Evolutionary conservation across 2,888 invertebrate species (phyloP).

Genomic region (Petrolisthes manimaculis): DNA sequence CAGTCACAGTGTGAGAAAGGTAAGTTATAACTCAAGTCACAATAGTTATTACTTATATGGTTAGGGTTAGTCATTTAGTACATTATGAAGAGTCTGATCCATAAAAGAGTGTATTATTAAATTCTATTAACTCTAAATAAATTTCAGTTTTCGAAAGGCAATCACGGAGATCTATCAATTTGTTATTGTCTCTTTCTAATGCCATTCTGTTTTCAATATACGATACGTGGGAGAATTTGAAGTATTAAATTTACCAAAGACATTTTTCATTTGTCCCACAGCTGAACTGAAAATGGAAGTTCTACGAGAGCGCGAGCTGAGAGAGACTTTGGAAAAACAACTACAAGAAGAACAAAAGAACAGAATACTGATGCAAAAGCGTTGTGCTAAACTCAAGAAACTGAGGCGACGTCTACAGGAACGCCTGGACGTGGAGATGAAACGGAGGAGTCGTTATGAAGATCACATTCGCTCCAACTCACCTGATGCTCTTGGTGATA

Average conservation of each 20-base stretch:
- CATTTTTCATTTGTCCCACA: conserved; percentile 73
- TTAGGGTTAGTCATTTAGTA: too few species aligned
- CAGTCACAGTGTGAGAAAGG: conserved; percentile 98
- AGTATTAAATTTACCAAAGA: too few species aligned
- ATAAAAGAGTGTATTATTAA: too few species aligned
- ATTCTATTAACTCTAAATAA: too few species aligned
- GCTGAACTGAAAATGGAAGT: conserved; percentile 98
- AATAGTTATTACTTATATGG: too few species aligned
- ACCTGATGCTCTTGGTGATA: conserved; percentile 61
- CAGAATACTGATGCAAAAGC: conserved; percentile 64
- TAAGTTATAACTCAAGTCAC: conserved; percentile 69
- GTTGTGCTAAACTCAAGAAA: conserved; percentile 64
- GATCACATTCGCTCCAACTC: conserved; percentile 59
- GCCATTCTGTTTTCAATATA: neutral
- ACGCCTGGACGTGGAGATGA: conserved; percentile 64
- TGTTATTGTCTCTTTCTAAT: neutral
- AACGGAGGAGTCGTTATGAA: conserved; percentile 60
- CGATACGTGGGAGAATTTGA: neutral
- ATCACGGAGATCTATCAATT: neutral
- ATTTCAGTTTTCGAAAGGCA: too few species aligned
- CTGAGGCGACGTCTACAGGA: conserved; percentile 64
- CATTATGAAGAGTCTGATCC: too few species aligned
- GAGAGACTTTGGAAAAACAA: conserved; percentile 94
- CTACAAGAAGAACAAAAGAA: conserved; percentile 71
- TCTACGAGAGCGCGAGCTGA: conserved; percentile 89